Evolutionary conservation across 1,140 invertebrate species (phyloP), one percentile per base, ranked within the genome.

Genomic region (Megalonaias nervosa): DNA sequence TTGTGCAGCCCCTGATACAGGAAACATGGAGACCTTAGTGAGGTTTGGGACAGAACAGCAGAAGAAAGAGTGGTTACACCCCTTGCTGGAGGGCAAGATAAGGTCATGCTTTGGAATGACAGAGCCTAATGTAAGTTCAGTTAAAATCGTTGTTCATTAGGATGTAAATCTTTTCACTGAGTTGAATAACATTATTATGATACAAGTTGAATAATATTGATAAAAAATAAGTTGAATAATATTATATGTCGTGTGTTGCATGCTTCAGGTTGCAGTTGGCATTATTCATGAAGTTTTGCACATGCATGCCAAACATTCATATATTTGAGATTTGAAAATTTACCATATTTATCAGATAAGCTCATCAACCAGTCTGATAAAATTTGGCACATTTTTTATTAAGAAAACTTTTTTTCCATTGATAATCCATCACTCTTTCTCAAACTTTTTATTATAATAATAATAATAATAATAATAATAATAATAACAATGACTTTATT

Each of bases 31-130:
- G 80, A 90, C 91, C 21, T 75, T 92, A 9, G 85, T 91, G 14
- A 87, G 87, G 67, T 92, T 92, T 81, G 91, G 91, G 38, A 91
- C 78, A 56, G 85, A 86, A 48, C 84, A 90, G 81, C 91, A 92
- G 80, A 90, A 92, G 74, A 59, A 84, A 70, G 80, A 86, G 78
- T 92, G 90, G 89, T 75, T 92, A 38, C 74, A 58, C 12, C 90
- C 90, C 15, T 76, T 92, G 59, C 75, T 92, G 38, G 85, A 91
- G 12, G 91, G 91, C n/a, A 80, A 87, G 74, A 92, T 91, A 26
- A 84, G 89, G 67, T 91, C 90, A 17, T 91, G 91, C 75, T 92
- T 92, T 85, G 90, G 86, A 4, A 92, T 92, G 91, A 92, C 91
- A n/a, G 91, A 92, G 79, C 91, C 91, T 17, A 82, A 87, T 71